Evolutionary conservation across 2,797 vertebrate species (phyloP), one percentile per base, ranked within the genome.

Genomic region (Spinus olivaceus): DNA sequence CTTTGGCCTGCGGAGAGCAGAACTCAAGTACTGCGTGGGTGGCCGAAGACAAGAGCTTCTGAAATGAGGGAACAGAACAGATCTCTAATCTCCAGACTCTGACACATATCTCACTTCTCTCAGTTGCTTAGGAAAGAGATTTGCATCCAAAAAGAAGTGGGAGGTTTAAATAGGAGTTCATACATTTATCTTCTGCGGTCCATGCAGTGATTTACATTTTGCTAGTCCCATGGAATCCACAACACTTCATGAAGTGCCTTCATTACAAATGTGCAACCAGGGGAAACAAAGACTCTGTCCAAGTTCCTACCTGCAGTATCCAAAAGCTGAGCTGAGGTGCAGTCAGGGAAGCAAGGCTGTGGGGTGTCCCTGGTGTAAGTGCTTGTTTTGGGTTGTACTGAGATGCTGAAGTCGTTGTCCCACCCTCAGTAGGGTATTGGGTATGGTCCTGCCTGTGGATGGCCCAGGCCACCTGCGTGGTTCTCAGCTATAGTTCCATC

Each of bases 61-160:
- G 95, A 95, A 94, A 95, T 1, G 86, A 94, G 70, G 90, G 96
- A 97, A 96, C 90, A 95, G 96, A 96, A 97, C 93, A 96, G 94
- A 96, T 94, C 95, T 97, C 95, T 97, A 97, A 96, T 95, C 95
- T 97, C 95, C 89, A 97, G 96, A 94, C 95, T 96, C 95, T 96
- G 96, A 96, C 96, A 97, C 94, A 95, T 94, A 96, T 92, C 95
- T 30, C 91, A 88, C 96, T 97, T 96, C 78, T 92, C 93, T 91
- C 96, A 95, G 97, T 97, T 96, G 96, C 97, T 97, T 97, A 95
- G 96, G 96, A 88, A 95, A 94, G 84, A 95, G 86, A 94, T 96
- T 96, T 95, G 84, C 95, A 97, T 96, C 91, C 94, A 82, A 95
- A 96, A 92, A 96, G 96, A 94, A 96, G 94, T 97, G 95, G 96